Conservation (phyloP, 2,888 invertebrate genomes). For the Dolichomitus sp. region DNA sequence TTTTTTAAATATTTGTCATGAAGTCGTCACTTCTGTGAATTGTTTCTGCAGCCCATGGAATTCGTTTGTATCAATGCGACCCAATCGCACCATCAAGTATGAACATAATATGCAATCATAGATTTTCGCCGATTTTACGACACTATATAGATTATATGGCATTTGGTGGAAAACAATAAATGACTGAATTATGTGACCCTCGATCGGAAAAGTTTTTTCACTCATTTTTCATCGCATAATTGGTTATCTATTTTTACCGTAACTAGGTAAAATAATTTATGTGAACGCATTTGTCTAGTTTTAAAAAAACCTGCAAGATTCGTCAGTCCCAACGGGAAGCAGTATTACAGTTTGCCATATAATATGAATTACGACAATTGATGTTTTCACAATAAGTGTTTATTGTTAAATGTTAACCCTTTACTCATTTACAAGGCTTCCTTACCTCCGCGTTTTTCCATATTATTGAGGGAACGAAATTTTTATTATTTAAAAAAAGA, state of each 20-base stretch:
- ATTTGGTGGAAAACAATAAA: slow-evolving; percentile 55
- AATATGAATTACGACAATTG: slow-evolving; percentile 7
- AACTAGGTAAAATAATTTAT: slow-evolving; percentile 17
- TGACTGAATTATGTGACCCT: slow-evolving; percentile 50
- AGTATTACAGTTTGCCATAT: slow-evolving; percentile 1
- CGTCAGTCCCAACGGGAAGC: neutral
- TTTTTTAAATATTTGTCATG: slow-evolving; percentile 11
- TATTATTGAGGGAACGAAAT: too few species aligned
- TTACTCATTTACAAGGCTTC: too few species aligned
- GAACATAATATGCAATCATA: slow-evolving; percentile 48
- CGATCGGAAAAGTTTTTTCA: slow-evolving; percentile 4
- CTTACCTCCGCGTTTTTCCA: too few species aligned
- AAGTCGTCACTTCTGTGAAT: slow-evolving; percentile 4
- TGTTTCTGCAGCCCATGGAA: slow-evolving; percentile 26
- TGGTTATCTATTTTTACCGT: neutral
- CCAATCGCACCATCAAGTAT: slow-evolving; percentile 50
- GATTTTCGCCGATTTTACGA: slow-evolving; percentile 50
- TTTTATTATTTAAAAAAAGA: too few species aligned
- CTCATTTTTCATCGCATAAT: slow-evolving; percentile 4
- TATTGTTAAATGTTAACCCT: neutral
- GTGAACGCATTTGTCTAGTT: neutral
- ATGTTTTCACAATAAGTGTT: neutral
- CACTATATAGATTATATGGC: slow-evolving; percentile 51
- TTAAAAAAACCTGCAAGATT: neutral
- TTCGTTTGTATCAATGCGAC: slow-evolving; percentile 37